phyloP scores from a whole-genome alignment of 2,888 invertebrate genomes.

The Pristionchus maxplancki region DNA sequence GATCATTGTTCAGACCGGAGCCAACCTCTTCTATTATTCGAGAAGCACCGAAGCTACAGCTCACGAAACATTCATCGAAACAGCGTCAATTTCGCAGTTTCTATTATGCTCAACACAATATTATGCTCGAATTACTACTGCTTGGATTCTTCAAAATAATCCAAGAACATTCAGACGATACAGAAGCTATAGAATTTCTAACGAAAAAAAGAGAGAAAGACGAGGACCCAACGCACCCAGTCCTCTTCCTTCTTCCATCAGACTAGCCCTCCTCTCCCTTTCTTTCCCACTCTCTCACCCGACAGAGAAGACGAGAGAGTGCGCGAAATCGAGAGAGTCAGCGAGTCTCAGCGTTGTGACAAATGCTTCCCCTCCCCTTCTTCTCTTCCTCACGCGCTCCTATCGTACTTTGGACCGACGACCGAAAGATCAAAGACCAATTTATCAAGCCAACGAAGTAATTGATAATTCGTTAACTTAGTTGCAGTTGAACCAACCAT shows the following conservation, averaged over 20 bases:
- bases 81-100: too few relatives aligned
- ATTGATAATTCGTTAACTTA: not conserved
- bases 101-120: too few relatives aligned
- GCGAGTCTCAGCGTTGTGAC: not conserved
- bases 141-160: too few relatives aligned
- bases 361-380: conserved; percentile 14
- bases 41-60: too few relatives aligned
- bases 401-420: not conserved
- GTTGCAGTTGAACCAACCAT: not conserved
- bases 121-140: too few relatives aligned
- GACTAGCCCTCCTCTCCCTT: not conserved
- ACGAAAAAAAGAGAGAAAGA: not conserved
- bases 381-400: conserved; percentile 19
- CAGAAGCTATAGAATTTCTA: too few relatives aligned
- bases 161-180: not conserved
- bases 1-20: too few relatives aligned
- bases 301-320: not conserved
- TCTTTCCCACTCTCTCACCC: not conserved
- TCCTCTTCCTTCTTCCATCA: not conserved
- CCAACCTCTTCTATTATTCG: too few relatives aligned
- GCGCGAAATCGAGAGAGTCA: conserved; percentile 1
- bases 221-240: not conserved
- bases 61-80: too few relatives aligned
- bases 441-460: not conserved
- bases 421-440: not conserved